Conservation (phyloP, 2,888 invertebrate species). For the Hyles lineata region DNA sequence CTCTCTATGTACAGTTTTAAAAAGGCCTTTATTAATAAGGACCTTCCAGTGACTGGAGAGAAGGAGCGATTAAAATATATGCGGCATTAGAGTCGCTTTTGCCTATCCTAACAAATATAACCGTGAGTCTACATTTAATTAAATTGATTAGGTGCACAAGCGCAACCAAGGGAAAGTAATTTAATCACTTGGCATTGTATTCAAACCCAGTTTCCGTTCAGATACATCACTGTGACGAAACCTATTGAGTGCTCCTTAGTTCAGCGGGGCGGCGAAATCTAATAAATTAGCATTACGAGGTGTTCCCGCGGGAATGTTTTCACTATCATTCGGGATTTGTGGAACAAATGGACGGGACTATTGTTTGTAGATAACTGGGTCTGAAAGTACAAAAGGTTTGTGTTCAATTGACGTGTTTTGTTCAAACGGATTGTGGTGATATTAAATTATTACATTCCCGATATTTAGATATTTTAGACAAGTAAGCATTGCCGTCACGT, state of each 20-base stretch:
- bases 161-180: neutral
- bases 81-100: too few species aligned
- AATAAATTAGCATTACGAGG: slow-evolving; percentile 23
- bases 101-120: too few species aligned
- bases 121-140: neutral
- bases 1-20: too few species aligned
- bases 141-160: neutral
- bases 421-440: too few species aligned
- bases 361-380: neutral
- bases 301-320: neutral
- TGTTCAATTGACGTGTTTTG: too few species aligned
- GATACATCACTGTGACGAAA: slow-evolving; percentile 12
- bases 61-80: too few species aligned
- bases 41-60: too few species aligned
- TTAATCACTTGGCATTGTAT: neutral
- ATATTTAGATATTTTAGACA: too few species aligned
- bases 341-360: neutral
- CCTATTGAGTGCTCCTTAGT: neutral
- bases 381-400: neutral
- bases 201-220: neutral
- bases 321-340: slow-evolving; percentile 17
- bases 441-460: too few species aligned
- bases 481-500: too few species aligned
- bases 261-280: neutral
- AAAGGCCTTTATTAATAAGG: too few species aligned